Evolutionary conservation across 1,140 invertebrate genomes (phyloP).

Genomic region (Drosophila carrolli): DNA sequence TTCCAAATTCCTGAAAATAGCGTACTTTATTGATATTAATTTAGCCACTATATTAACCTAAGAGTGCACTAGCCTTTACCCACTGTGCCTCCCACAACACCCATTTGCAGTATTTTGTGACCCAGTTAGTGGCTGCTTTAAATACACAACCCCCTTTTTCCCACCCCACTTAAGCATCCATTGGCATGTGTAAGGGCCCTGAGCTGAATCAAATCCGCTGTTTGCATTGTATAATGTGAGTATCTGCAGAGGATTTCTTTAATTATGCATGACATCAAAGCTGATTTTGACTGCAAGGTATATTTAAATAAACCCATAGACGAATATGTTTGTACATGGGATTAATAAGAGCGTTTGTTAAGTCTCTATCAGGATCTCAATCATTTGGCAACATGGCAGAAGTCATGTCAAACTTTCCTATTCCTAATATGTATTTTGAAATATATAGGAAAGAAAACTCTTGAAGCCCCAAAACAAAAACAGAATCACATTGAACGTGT

Average conservation of each 20-base stretch:
- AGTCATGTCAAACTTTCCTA: too few relatives aligned
- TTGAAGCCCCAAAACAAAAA: not conserved
- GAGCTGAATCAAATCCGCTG: slow-evolving; percentile 24
- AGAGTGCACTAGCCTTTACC: not conserved
- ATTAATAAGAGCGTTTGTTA: too few relatives aligned
- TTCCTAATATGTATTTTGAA: too few relatives aligned
- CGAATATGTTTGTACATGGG: too few relatives aligned
- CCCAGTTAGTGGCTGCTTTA: slow-evolving; percentile 62
- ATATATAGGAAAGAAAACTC: too few relatives aligned
- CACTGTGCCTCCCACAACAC: slow-evolving; percentile 49
- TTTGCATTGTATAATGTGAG: slow-evolving; percentile 12
- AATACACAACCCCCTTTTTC: slow-evolving; percentile 34
- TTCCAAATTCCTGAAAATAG: too few relatives aligned
- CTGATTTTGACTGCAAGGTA: not conserved
- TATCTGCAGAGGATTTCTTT: slow-evolving; percentile 6
- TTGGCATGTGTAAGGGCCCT: not conserved
- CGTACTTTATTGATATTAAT: too few relatives aligned
- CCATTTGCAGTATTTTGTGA: slow-evolving; percentile 59
- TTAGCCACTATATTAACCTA: too few relatives aligned
- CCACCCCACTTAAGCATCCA: slow-evolving; percentile 17
- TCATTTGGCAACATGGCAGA: too few relatives aligned
- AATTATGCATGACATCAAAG: slow-evolving; percentile 20
- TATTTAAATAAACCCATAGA: too few relatives aligned
- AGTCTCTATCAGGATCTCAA: too few relatives aligned
- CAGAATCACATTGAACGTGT: not conserved